These are phyloP conservation scores for Euleptes europaea DNA, from an alignment of 2,113 vertebrate species.

Conservation along the genomic window DNA sequence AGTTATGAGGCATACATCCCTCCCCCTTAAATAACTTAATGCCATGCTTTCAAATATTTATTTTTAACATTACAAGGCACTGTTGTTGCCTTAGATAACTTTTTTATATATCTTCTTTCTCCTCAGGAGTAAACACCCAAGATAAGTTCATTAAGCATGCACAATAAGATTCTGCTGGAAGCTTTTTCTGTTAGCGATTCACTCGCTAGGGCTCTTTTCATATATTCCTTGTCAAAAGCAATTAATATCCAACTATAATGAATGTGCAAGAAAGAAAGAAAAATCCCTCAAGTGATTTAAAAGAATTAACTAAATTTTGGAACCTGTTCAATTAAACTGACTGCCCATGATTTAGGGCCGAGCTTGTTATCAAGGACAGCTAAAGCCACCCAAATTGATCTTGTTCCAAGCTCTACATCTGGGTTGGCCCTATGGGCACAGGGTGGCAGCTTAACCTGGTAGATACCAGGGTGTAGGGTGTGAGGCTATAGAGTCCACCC, in stretches of 20 bases:
- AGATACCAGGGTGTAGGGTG: too few species aligned
- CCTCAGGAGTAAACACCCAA: conserved; percentile 57
- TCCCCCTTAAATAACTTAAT: background rate
- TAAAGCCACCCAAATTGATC: background rate
- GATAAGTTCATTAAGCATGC: conserved; percentile 55
- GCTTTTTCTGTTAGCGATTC: conserved; percentile 52
- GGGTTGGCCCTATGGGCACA: too few species aligned
- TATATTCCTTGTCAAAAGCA: conserved; percentile 36
- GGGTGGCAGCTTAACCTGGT: too few species aligned
- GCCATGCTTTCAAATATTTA: conserved; percentile 12
- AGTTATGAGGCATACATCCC: conserved; percentile 26
- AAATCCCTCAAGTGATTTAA: conserved; percentile 18
- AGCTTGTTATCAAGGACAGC: background rate
- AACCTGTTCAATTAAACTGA: conserved; percentile 37
- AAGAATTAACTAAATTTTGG: conserved; percentile 50
- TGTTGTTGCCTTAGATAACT: conserved; percentile 62
- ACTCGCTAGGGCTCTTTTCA: conserved; percentile 58
- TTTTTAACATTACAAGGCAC: conserved; percentile 53
- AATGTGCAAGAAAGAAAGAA: conserved; percentile 32
- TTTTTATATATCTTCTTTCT: conserved; percentile 22
- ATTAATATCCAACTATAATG: conserved; percentile 52
- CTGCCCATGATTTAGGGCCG: background rate
- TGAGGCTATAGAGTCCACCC: too few species aligned
- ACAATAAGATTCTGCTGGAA: conserved; percentile 58
- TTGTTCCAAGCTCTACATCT: background rate